Percentiles rank a stretch among this genome's conserved stretches.
Conservation (phyloP, 2,888 invertebrate species). For the Allygus modestus region DNA sequence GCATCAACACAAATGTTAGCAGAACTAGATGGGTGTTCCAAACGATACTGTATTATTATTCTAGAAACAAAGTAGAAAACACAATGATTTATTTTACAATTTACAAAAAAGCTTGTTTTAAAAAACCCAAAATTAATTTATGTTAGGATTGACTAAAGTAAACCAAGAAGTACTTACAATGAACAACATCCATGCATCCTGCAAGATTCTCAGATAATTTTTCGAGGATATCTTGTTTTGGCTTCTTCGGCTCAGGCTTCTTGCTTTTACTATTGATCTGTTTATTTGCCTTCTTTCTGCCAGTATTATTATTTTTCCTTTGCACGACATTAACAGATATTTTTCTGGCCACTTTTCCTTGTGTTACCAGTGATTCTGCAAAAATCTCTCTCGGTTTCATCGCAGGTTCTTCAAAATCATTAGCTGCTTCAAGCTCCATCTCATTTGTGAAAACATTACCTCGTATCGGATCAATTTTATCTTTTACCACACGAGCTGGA, state of each 20-base stretch:
- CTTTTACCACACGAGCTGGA: background rate
- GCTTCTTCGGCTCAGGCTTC: background rate
- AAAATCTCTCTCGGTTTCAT: background rate
- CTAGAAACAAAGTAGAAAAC: no score
- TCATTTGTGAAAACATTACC: background rate
- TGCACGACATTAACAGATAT: background rate
- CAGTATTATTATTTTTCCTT: background rate
- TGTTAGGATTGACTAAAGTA: no score
- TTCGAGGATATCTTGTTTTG: background rate
- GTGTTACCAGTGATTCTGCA: background rate
- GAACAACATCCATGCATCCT: background rate
- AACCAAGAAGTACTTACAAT: background rate
- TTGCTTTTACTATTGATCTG: background rate
- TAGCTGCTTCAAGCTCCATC: background rate
- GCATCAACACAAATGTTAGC: no score
- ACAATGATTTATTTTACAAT: no score
- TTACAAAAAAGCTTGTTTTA: no score
- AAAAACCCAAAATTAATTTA: no score
- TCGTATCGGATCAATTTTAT: conserved; percentile 8
- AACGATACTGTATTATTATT: no score
- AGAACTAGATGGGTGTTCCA: no score
- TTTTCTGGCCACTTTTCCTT: background rate
- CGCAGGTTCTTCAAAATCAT: background rate
- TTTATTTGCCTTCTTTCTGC: background rate
- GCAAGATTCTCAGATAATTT: background rate